Base-by-base conservation (phyloP, 2,888 invertebrate species). In the Microdon myrmicae region DNA sequence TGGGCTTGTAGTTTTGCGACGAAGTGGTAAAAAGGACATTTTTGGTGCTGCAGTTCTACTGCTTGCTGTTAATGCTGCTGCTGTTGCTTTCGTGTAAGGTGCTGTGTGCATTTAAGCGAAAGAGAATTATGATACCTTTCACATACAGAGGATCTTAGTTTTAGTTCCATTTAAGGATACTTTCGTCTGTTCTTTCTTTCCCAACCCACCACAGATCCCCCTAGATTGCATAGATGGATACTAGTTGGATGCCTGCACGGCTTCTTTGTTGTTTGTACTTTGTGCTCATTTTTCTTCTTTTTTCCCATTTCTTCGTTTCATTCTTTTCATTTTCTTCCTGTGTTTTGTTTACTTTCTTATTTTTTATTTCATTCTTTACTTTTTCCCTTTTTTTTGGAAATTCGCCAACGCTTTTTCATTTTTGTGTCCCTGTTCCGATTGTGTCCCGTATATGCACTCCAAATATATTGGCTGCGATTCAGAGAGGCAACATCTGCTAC, bases 51-150 rank as follows among this genome's bases (percentile, higher is more conserved):
- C 58, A 53, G 51, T 58, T 20, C 51, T 37, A 51, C 51, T 51
- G 37, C 47, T 47, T 47, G 51, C 32, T 47, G 26, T 37, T 19
- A 13, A 7, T 35, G 35, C 9, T 41, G 28, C 8, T 22, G 29
- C 14, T 7, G 17, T 26, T 2, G 23, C 23, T 43, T 29, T 8
- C 39, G 25, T 41, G 37, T 53, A 53, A 64, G 64, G 51, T 53
- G 64, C 58, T 47, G 51, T 58, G 64, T 64, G 64, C 64, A 64
- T 64, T 28, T 64, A 47, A 44, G 64, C 47, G 64, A 64, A 58
- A 58, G 64, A 64, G 64, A 64, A 53, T 64, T 64, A 64, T 64
- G 64, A 64, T 64, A 45, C 64, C 64, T 64, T 61, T 64, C 64
- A 58, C 64, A 64, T 51, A 64, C 64, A n/a, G n/a, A 64, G 58